phyloP scores from a whole-genome alignment of 1,140 invertebrate genomes.

The Hesperophylax magnus region DNA sequence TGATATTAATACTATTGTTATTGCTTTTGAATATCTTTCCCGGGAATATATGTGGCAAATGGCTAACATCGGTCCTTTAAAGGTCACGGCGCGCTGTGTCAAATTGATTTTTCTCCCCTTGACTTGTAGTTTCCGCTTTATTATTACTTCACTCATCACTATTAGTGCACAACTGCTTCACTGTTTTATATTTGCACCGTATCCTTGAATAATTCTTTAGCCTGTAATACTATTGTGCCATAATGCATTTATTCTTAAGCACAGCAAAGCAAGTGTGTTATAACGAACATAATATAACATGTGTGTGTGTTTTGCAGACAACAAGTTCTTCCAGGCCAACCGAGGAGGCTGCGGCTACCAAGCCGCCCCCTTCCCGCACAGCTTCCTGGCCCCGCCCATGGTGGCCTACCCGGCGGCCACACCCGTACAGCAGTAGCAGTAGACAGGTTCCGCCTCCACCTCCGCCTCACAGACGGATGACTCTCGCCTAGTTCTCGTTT shows the following conservation, averaged over 20 bases:
- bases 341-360: conserved; percentile 69
- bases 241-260: too few relatives aligned
- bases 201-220: neutral
- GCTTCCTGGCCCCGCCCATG: conserved; percentile 65
- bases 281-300: neutral
- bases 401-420: conserved; percentile 66
- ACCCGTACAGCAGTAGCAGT: conserved; percentile 69
- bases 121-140: too few relatives aligned
- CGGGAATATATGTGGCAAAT: too few relatives aligned
- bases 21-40: too few relatives aligned
- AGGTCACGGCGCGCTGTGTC: too few relatives aligned
- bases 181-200: conserved; percentile 18
- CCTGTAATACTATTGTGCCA: too few relatives aligned
- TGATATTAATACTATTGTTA: too few relatives aligned
- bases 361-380: conserved; percentile 66
- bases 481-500: conserved; percentile 52
- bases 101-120: too few relatives aligned
- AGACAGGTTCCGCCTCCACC: conserved; percentile 53
- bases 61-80: too few relatives aligned
- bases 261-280: too few relatives aligned
- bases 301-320: conserved; percentile 59
- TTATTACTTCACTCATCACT: too few relatives aligned
- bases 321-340: conserved; percentile 68
- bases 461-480: conserved; percentile 44
- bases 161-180: neutral